Evolutionary conservation across 1,140 invertebrate species (phyloP), one percentile per base, ranked within the genome.

Genomic region (Drosophila hydei): DNA sequence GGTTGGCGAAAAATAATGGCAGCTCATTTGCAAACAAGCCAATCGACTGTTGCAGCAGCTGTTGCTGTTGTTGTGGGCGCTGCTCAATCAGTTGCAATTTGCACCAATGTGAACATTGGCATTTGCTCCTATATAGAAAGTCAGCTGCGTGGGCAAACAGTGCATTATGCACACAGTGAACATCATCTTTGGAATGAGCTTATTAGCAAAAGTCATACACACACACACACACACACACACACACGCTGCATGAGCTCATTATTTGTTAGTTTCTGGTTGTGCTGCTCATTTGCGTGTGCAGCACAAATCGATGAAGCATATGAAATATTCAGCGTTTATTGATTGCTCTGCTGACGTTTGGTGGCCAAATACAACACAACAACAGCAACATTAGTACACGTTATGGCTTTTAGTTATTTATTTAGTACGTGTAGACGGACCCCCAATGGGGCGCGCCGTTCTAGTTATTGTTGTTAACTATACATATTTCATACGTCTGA

Each of bases 1-100:
- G 51, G 45, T 27, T 50, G 33, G 65, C 45, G 9, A 63, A 77
- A 85, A 85, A 87, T 87, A 80, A 85, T 85, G 80, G 74, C 68
- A 69, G 65, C 77, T 79, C 80, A 87, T 85, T 85, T 81, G 74
- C 80, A 85, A 85, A 85, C 81, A 87, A 87, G 77, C 73, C 77
- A 80, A 76, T 84, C 68, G 56, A 75, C 50, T 43, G 25, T 59
- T 69, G 50, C 59, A 42, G 65, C 40, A 58, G 60, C 59, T 48
- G 59, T 42, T 47, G 45, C 27, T n/a, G 63, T 50, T 64, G 62
- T 58, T 78, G 62, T 76, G 52, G 76, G 61, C 63, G 72, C 79
- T 79, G 76, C 79, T 87, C 77, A 85, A 85, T 85, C 77, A 77
- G 71, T 45, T 80, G 77, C 75, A 87, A 83, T 84, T 83, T 79